A percentile compares a stretch with the other conserved stretches of the same genome.
These are phyloP conservation scores for Hemichromis elongatus DNA, from an alignment of 2,113 vertebrate genomes.

Conservation along the genomic window DNA sequence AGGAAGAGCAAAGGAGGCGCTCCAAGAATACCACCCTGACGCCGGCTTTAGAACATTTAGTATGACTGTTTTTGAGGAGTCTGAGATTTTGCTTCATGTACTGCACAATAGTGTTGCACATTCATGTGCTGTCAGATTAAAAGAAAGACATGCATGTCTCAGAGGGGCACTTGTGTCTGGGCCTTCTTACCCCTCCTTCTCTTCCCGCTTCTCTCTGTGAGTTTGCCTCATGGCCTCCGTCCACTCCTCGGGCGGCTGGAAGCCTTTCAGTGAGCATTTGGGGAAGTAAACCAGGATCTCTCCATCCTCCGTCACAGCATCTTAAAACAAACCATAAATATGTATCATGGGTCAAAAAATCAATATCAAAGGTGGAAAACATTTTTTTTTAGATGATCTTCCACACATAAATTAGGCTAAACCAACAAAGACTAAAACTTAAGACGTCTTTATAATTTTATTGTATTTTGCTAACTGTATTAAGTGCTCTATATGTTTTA, in stretches of 20 bases:
- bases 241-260: conserved; percentile 79
- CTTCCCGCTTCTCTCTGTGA: conserved; percentile 66
- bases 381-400: background rate
- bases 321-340: conserved; percentile 54
- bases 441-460: background rate
- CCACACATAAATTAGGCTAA: background rate
- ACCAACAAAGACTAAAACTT: background rate
- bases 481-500: background rate
- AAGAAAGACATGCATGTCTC: background rate
- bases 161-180: rapidly evolving
- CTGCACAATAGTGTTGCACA: background rate
- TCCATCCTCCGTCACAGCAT: conserved; percentile 82
- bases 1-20: background rate
- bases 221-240: conserved; percentile 76
- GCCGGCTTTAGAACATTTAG: background rate
- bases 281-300: conserved; percentile 86
- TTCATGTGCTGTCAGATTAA: background rate
- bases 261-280: conserved; percentile 74
- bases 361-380: background rate
- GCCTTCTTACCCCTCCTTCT: conserved; percentile 48
- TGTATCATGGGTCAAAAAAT: background rate
- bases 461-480: background rate
- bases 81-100: background rate
- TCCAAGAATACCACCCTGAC: background rate
- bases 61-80: background rate